Base-by-base conservation (phyloP, 1,140 invertebrate species). In the Scaptodrosophila lebanonensis region DNA sequence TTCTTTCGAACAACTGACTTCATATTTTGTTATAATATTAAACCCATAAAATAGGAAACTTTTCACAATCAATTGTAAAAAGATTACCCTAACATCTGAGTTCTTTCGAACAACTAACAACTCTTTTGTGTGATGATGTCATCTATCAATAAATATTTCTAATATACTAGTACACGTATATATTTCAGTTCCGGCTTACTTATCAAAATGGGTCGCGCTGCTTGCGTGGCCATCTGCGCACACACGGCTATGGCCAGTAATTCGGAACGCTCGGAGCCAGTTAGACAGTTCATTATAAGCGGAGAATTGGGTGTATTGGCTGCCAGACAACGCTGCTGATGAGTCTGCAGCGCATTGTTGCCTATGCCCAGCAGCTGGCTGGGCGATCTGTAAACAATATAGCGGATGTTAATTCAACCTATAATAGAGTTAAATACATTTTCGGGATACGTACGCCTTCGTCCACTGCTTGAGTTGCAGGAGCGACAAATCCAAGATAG, bases 381-480 rank as follows among this genome's bases (percentile, higher is more conserved):
- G 6, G 79, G 58, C 4, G 66, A 73, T 30, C 86, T 87, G 29
- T 11, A 54, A 57, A 8, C 35, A n/a, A 54, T n/a, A n/a, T n/a
- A n/a, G n/a, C n/a, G n/a, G n/a, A n/a, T n/a, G 1, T 6, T 6
- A 50, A 33, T 6, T 50, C 0, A 1, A 9, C 16, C 5, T 11
- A 40, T 16, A 0, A 9, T 12, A 5, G 7, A 13, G 3, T 0
- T 22, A 25, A 18, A 2, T 29, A 2, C 1, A 5, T 0, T 9
- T 15, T 11, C 4, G 0, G n/a, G 1, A 11, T n/a, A 25, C 25
- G 52, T 64, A 87, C 86, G 68, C 72, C 65, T 87, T 87, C 38
- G 79, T 77, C 86, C 86, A 87, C 35, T 82, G 57, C 36, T 87
- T 87, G 0, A 86, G 79, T 62, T 86, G 85, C 13, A 87, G 40